phyloP scores from a whole-genome alignment of 92 coral and sea anemone genomes.

The Zoanthus gigantus region DNA sequence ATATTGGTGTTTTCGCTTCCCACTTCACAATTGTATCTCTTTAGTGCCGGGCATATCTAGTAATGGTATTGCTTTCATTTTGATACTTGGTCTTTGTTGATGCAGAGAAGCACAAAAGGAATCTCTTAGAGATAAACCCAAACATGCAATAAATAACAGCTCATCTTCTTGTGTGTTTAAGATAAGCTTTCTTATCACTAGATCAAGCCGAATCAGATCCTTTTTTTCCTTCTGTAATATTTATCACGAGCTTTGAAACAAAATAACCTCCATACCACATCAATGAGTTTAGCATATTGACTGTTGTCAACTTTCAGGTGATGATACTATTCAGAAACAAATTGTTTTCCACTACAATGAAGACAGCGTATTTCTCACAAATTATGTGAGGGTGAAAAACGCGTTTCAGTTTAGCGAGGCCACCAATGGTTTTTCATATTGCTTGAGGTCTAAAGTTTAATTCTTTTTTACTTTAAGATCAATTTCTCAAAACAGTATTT shows the following conservation, averaged over 20 bases:
- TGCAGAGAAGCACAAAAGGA: constrained; percentile 6
- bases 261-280: constrained; percentile 21
- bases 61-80: background rate
- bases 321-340: constrained; percentile 13
- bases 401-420: background rate
- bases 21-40: background rate
- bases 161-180: constrained; percentile 11
- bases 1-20: background rate
- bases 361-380: background rate
- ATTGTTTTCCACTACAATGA: background rate
- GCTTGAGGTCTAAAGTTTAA: constrained; percentile 27
- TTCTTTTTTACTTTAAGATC: background rate
- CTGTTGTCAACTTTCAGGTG: background rate
- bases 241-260: constrained; percentile 5
- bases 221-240: constrained; percentile 24
- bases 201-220: constrained; percentile 13
- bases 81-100: background rate
- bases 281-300: constrained; percentile 7
- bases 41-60: background rate
- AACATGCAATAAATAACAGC: background rate
- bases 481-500: background rate
- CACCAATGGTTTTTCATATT: constrained; percentile 10
- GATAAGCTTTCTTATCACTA: constrained; percentile 46
- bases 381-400: background rate
- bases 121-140: constrained; percentile 30